These are phyloP conservation scores for Buphagus erythrorhynchus DNA, from an alignment of 2,797 vertebrate genomes.

Conservation along the genomic window DNA sequence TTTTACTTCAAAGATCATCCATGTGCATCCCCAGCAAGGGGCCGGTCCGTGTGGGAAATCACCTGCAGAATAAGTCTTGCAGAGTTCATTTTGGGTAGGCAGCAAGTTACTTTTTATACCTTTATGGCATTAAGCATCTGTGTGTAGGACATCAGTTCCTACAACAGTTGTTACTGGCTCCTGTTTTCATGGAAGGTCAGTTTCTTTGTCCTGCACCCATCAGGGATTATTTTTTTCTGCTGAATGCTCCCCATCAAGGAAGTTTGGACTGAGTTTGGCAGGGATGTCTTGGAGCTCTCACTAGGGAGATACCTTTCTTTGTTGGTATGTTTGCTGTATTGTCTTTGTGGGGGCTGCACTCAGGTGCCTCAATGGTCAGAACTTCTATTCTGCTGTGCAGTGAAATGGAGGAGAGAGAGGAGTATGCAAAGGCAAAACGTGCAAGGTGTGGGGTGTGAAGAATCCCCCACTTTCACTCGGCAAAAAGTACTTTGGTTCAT, in stretches of 20 bases:
- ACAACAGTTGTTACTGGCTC: background rate
- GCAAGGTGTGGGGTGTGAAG: background rate
- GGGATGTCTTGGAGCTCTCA: background rate
- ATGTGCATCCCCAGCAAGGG: background rate
- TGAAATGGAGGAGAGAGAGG: background rate
- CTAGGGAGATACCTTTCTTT: background rate
- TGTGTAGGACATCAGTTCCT: background rate
- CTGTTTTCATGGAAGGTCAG: background rate
- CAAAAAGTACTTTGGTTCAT: background rate
- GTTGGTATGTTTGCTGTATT: background rate
- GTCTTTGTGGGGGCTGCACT: background rate
- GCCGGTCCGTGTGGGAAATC: rapidly evolving
- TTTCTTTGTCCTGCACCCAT: background rate
- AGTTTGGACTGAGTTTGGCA: background rate
- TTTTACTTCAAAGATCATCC: background rate
- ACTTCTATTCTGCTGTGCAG: background rate
- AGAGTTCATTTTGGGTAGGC: background rate
- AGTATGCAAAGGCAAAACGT: background rate
- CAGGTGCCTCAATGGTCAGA: background rate
- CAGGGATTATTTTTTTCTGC: background rate
- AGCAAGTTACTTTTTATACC: background rate
- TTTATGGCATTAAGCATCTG: background rate
- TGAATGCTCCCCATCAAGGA: background rate
- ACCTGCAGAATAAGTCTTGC: background rate
- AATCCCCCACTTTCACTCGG: background rate